Conservation (phyloP, 1,140 invertebrate species). For the Diachasmimorpha longicaudata region DNA sequence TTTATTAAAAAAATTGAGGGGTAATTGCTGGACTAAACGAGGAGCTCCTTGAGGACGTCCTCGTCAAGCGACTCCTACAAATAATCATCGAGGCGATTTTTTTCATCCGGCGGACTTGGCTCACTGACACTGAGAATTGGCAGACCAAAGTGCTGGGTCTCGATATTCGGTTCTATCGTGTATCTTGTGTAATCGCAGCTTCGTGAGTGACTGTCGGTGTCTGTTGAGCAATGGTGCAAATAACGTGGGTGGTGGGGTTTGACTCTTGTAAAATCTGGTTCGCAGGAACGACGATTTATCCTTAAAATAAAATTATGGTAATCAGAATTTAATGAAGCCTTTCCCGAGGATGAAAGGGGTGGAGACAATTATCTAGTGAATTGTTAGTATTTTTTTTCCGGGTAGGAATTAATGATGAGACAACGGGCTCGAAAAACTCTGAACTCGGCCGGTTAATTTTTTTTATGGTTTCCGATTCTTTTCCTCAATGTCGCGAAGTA, state of each 20-base stretch:
- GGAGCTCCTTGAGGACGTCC: slow-evolving; percentile 58
- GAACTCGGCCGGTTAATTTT: too few relatives aligned
- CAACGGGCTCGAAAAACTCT: too few relatives aligned
- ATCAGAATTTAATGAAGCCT: background rate
- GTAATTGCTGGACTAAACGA: slow-evolving; percentile 44
- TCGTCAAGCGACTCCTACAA: slow-evolving; percentile 62
- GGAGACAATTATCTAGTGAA: too few relatives aligned
- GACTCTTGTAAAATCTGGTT: slow-evolving; percentile 41
- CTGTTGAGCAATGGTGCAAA: slow-evolving; percentile 38
- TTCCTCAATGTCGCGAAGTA: too few relatives aligned
- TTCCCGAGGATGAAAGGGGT: background rate
- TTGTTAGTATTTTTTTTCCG: too few relatives aligned
- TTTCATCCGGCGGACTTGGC: slow-evolving; percentile 77
- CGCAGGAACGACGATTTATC: slow-evolving; percentile 48
- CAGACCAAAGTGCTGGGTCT: slow-evolving; percentile 70
- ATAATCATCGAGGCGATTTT: slow-evolving; percentile 60
- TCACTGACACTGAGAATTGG: slow-evolving; percentile 79
- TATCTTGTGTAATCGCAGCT: slow-evolving; percentile 51
- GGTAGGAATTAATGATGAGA: too few relatives aligned
- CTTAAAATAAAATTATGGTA: slow-evolving; percentile 16
- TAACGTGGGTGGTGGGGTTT: slow-evolving; percentile 38
- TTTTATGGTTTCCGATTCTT: too few relatives aligned
- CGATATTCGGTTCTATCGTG: slow-evolving; percentile 62
- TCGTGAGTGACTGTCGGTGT: slow-evolving; percentile 39
- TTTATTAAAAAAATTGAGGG: too few relatives aligned